These are phyloP conservation scores for Stramonita haemastoma DNA, from an alignment of 2,888 invertebrate genomes.

Conservation along the genomic window DNA sequence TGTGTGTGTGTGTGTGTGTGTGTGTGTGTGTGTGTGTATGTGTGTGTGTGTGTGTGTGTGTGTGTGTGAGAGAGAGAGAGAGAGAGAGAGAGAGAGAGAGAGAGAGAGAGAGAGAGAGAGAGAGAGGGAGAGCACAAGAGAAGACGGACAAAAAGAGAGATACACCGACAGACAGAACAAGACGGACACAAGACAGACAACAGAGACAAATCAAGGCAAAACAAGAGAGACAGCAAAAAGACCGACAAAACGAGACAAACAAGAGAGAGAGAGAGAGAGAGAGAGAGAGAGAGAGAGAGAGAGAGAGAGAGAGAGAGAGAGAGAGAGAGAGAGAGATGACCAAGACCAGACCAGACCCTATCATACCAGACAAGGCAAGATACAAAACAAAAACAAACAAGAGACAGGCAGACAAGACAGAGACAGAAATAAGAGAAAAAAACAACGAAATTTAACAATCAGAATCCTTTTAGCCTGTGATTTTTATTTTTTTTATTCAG, in stretches of 20 bases:
- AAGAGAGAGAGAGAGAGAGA: not conserved
- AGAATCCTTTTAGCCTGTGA: too few species aligned
- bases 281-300: constrained; percentile 6
- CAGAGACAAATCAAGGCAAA: not conserved
- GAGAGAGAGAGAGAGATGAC: too few species aligned
- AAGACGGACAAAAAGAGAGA: not conserved
- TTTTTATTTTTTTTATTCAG: not conserved
- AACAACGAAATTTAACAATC: not conserved
- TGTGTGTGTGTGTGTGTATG: not conserved
- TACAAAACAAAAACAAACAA: too few species aligned
- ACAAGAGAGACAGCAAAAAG: not conserved
- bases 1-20: not conserved
- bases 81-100: too few species aligned
- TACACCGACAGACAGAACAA: not conserved
- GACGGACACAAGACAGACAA: not conserved
- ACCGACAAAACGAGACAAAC: not conserved
- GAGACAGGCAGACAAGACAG: not conserved
- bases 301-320: not conserved
- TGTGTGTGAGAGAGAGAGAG: not conserved
- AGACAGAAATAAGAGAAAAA: not conserved
- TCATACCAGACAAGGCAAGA: too few species aligned
- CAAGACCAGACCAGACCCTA: too few species aligned
- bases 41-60: not conserved
- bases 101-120: too few species aligned
- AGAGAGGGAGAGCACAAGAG: too few species aligned